Base-by-base conservation (phyloP, 2,113 vertebrate genomes). In the Pituophis catenifer region DNA sequence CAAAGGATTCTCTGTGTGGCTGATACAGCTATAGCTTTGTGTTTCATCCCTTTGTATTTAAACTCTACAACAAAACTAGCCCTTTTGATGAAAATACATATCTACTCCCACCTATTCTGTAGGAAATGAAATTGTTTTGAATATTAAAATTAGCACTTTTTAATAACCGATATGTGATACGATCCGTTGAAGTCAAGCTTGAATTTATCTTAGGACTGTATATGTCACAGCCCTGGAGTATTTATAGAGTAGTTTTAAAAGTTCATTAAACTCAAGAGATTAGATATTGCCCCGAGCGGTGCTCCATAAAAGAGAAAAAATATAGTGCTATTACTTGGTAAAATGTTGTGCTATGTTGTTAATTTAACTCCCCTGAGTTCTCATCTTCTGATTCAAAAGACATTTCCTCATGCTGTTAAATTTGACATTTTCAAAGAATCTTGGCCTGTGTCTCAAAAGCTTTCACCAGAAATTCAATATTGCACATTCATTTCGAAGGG, bases 221-320 rank as follows among this genome's bases (percentile, higher is more conserved):
- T 97, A 97, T 96, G 97, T 97, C 97, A 96, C 29, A 90, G 97
- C 95, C 92, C 95, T 94, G 94, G 94, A 97, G 96, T 97, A 97
- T 98, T 98, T 97, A 98, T 97, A 91, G 97, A 97, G 97, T 97
- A 96, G 97, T 97, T 98, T 97, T 97, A 97, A 97, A 98, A 98
- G 98, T 98, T 98, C 97, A 98, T 98, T 98, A 98, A 98, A 97
- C 97, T 97, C 96, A 87, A 95, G 97, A 98, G 97, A 98, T 98
- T 97, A 97, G 97, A 95, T 97, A 96, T 95, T 96, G 97, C 98
- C 97, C 96, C 0, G 94, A 96, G 97, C 97, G 94, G 94, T 86
- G 95, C 96, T 97, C 98, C 97, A 96, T 97, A 96, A 98, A 97
- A 96, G 97, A 97, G 97, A 97, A 97, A 97, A 98, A 97, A 97